Evolutionary conservation across 2,797 vertebrate species (phyloP).

Genomic region (Enteromius treurensis): DNA sequence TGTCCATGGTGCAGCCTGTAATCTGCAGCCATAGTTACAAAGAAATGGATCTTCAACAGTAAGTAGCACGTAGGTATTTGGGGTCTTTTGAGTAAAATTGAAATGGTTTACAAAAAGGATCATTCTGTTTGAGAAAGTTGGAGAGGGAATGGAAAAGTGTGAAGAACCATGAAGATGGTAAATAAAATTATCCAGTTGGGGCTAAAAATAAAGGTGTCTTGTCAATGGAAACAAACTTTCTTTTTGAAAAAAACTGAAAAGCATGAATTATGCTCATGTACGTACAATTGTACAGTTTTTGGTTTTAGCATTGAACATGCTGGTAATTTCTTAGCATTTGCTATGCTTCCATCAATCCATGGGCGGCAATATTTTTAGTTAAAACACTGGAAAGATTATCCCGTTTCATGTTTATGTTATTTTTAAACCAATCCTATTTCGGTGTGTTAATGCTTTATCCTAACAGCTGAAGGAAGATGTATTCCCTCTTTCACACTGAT

Average conservation of each 20-base stretch:
- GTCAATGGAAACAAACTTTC: not conserved
- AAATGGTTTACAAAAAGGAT: conserved; percentile 15
- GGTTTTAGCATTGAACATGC: not conserved
- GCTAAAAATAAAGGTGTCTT: not conserved
- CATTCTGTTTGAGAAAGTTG: conserved; percentile 35
- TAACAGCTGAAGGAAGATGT: not conserved
- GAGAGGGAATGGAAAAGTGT: not conserved
- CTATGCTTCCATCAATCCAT: not conserved
- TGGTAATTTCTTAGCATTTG: not conserved
- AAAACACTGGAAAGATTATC: not conserved
- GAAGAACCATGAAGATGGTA: not conserved
- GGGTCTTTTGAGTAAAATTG: conserved; percentile 45
- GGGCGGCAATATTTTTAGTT: not conserved
- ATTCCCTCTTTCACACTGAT: not conserved
- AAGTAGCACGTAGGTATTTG: conserved; percentile 46
- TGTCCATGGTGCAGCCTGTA: not conserved
- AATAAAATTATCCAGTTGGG: not conserved
- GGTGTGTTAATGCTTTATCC: not conserved
- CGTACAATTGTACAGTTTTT: not conserved
- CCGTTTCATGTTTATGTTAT: not conserved
- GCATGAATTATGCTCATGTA: not conserved
- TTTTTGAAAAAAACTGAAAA: not conserved
- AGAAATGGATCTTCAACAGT: conserved; percentile 34
- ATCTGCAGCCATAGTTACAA: conserved; percentile 28
- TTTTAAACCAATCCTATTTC: conserved; percentile 13